phyloP scores from a whole-genome alignment of 2,113 vertebrate species.

The Platysteira castanea region DNA sequence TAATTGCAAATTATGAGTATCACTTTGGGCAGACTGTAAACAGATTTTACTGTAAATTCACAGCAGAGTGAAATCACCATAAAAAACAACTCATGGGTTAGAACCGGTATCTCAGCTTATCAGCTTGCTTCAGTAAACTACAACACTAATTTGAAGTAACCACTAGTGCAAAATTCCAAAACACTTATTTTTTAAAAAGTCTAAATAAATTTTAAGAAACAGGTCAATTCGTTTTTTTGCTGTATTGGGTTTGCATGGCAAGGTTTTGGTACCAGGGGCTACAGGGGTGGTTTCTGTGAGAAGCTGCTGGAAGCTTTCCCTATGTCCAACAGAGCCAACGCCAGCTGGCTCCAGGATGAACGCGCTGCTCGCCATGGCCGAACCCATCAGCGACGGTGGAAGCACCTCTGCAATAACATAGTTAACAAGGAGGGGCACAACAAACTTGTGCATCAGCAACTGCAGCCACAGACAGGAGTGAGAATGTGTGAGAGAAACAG shows the following conservation, averaged over 20 bases:
- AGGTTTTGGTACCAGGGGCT: neutral
- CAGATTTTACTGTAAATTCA: neutral
- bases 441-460: neutral
- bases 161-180: neutral
- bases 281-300: neutral
- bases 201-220: neutral
- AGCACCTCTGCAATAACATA: neutral
- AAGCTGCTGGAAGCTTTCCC: neutral
- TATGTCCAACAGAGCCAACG: neutral
- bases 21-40: neutral
- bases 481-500: neutral
- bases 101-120: neutral
- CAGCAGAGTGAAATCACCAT: neutral
- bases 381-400: neutral
- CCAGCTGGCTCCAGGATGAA: neutral
- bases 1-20: neutral
- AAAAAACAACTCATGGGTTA: neutral
- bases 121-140: neutral
- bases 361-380: too few species aligned
- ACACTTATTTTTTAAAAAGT: neutral
- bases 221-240: neutral
- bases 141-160: neutral
- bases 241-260: neutral
- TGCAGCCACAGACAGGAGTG: neutral
- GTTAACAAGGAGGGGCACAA: neutral